Conservation (phyloP, 2,888 invertebrate genomes). For the Vesta saturnalis region DNA sequence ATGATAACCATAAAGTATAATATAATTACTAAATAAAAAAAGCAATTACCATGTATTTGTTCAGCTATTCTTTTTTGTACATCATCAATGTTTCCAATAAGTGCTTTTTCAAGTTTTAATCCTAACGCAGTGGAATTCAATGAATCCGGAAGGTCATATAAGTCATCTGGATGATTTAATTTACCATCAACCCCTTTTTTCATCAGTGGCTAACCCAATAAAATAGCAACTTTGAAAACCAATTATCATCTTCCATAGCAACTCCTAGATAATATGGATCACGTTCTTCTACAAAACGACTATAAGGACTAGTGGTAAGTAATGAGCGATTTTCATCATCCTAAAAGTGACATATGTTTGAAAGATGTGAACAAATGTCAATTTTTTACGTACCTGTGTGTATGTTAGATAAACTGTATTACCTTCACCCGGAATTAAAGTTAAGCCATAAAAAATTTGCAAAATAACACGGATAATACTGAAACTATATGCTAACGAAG, state of each 20-base stretch:
- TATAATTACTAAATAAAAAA: no score
- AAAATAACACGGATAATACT: conserved; percentile 70
- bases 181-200: conserved; percentile 80
- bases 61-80: conserved; percentile 50
- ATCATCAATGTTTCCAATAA: conserved; percentile 66
- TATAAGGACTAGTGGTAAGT: conserved; percentile 62
- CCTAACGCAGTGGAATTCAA: conserved; percentile 72
- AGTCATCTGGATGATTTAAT: conserved; percentile 78
- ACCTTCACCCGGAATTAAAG: conserved; percentile 73
- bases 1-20: no score
- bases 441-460: conserved; percentile 77
- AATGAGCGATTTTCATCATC: conserved; percentile 52
- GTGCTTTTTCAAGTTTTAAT: conserved; percentile 67
- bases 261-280: conserved; percentile 80
- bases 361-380: no score
- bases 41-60: conserved; percentile 37
- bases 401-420: conserved; percentile 64
- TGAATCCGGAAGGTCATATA: conserved; percentile 80
- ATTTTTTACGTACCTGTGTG: conserved; percentile 55
- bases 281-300: conserved; percentile 72
- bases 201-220: conserved; percentile 90
- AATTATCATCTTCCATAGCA: conserved; percentile 80
- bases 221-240: conserved; percentile 80
- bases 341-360: conserved; percentile 50
- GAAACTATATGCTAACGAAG: conserved; percentile 67